Base-by-base conservation (phyloP, 2,113 vertebrate species). In the Thryonomys swinderianus region DNA sequence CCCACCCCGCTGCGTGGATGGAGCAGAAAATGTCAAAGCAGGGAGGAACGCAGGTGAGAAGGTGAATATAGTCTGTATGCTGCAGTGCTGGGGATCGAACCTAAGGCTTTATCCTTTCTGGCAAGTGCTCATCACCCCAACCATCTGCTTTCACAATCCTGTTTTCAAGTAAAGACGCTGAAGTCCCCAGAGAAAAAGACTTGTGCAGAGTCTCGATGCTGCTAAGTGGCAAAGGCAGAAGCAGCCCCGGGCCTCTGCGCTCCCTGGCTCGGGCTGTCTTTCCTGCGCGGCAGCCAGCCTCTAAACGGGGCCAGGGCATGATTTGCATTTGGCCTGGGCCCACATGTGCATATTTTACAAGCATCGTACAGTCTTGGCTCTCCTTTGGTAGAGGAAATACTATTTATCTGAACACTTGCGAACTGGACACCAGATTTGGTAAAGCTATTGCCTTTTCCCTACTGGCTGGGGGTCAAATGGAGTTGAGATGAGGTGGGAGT, bases 361-460 rank as follows among this genome's bases (percentile, higher is more conserved):
- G 85, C 51, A 27, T 92, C 40, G 59, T 64, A 64, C 25, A 76
- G 51, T 90, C 89, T 88, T 83, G 62, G 69, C 85, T 85, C 45
- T 87, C 57, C 78, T 80, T 69, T 30, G 5, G 53, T 82, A 48
- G 91, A 74, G 71, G 90, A 95, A 93, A 71, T 95, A 83, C 64
- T 48, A 21, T 94, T 95, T 90, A 71, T 92, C 71, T 84, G 80
- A 93, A 61, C 13, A 48, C 66, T 40, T 2, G 13, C 81, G 91
- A 92, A 62, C 71, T 32, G 34, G 71, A 88, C 25, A 30, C 42
- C 76, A 18, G 82, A 66, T 85, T 93, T 96, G 64, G 88, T 88
- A 82, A 86, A 90, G 59, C 37, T 59, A 1, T 59, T 80, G 82
- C 55, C 78, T 66, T 93, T 93, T 87, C 30, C 13, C 0, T 32